Evolutionary conservation across 1,140 invertebrate species (phyloP), one percentile per base, ranked within the genome.

Genomic region (Megathymus violae): DNA sequence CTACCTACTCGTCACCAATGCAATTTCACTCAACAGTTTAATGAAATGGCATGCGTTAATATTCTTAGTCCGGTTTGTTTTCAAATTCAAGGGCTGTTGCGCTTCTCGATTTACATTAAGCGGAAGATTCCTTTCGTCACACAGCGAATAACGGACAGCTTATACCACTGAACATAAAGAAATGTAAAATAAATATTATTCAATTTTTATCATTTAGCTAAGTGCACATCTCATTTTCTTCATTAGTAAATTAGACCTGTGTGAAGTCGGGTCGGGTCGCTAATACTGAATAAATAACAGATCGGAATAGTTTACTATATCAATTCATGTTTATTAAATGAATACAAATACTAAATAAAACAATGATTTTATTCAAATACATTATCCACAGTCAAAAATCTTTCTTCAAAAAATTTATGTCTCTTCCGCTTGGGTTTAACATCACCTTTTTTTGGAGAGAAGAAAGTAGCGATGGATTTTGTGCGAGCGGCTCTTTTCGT

Each of bases 401-500:
- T 81, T 70, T 94, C 91, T 22, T 91, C 92, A 64, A 94, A 94
- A 71, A 94, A 94, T 54, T 91, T 91, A 62, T 94, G 93, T 25
- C 79, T 77, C 62, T 91, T 91, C 15, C 92, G 90, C 25, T 88
- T 89, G n/a, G 52, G 40, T 25, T 69, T 79, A 43, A 25, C 9
- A 27, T 81, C 76, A 9, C 85, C 86, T 14, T 89, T 83, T 72
- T 82, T 85, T 0, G 74, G 63, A 15, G 81, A 71, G 62, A 94
- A 95, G 72, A 94, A 95, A 41, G 93, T 92, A 19, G 93, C 94
- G 4, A 95, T 93, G 4, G 80, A 85, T 76, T 86, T 92, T 22
- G 70, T 89, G 74, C 83, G 59, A 64, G 73, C 4, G 50, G 85
- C 2, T 61, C 78, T 92, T 83, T 83, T 92, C 88, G 80, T 73